Evolutionary conservation across 30 jellyfish, hydroid and myxozoan genomes (phyloP).

Genomic region (Pseudorhiza aurosa): DNA sequence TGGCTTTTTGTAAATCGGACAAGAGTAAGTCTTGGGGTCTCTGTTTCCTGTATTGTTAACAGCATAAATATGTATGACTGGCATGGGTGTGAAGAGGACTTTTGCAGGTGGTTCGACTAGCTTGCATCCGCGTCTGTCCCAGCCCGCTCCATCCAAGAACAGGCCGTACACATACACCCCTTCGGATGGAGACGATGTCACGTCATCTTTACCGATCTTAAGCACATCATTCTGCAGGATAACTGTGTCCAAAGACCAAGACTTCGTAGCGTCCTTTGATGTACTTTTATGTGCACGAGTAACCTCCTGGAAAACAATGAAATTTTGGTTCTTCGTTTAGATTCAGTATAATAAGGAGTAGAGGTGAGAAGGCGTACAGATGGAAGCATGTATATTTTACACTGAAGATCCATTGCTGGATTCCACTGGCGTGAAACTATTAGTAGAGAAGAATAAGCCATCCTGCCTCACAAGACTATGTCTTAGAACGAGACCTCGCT

Average conservation of each 20-base stretch:
- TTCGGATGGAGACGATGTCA: constrained; percentile 79
- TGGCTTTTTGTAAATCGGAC: constrained; percentile 87
- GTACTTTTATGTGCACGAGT: constrained; percentile 91
- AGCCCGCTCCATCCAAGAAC: constrained; percentile 87
- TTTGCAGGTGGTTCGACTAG: constrained; percentile 80
- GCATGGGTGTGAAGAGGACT: constrained; percentile 89
- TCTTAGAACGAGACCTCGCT: too few species aligned
- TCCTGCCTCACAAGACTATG: too few species aligned
- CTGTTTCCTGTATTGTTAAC: constrained; percentile 34
- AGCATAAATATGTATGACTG: constrained; percentile 81
- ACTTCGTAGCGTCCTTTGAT: constrained; percentile 44
- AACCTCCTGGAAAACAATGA: constrained; percentile 61
- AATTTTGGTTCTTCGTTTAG: neutral
- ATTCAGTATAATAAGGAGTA: too few species aligned
- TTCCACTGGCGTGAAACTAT: too few species aligned
- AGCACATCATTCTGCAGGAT: constrained; percentile 79
- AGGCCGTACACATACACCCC: constrained; percentile 89
- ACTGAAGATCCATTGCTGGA: too few species aligned
- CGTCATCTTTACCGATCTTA: constrained; percentile 72
- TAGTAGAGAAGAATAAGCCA: too few species aligned
- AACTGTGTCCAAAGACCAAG: constrained; percentile 87
- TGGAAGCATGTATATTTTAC: too few species aligned
- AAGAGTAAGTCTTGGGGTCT: constrained; percentile 59
- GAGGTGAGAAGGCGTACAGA: too few species aligned
- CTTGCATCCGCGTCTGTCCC: constrained; percentile 89